phyloP scores from a whole-genome alignment of 2,888 invertebrate species.

The Xestia sexstrigata region DNA sequence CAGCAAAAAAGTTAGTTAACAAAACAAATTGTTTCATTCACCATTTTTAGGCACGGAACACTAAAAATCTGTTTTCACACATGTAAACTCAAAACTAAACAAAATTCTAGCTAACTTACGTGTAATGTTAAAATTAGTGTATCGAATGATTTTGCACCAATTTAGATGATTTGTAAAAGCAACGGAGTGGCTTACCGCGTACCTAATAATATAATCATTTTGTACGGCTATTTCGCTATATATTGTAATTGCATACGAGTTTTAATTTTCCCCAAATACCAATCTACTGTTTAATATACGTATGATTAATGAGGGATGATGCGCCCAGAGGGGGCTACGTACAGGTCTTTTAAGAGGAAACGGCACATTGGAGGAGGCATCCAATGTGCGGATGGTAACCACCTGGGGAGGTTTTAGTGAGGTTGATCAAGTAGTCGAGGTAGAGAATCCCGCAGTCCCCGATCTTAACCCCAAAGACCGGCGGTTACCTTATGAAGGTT shows the following conservation, averaged over 20 bases:
- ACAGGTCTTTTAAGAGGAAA: background rate
- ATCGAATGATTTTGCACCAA: slow-evolving; percentile 11
- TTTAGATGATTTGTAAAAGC: slow-evolving; percentile 16
- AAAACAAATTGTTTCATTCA: background rate
- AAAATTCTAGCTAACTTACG: background rate
- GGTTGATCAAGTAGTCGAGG: background rate
- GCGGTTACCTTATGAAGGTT: background rate
- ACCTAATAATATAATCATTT: slow-evolving; percentile 3
- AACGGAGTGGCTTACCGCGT: background rate
- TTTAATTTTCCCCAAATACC: background rate
- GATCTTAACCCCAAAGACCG: background rate
- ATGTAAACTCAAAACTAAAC: background rate
- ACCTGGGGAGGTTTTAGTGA: background rate
- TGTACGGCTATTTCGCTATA: background rate
- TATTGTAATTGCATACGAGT: background rate
- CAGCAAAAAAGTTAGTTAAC: background rate
- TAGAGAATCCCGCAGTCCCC: background rate
- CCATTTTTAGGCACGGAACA: background rate
- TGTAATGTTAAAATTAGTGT: background rate
- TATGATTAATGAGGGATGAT: too few species aligned
- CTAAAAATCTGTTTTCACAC: background rate
- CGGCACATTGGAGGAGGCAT: background rate
- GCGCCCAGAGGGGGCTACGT: background rate
- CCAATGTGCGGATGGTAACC: background rate
- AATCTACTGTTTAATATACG: background rate